Conservation (phyloP, 35 echinoderm and acorn worm genomes). For the Stichopus chloronotus region DNA sequence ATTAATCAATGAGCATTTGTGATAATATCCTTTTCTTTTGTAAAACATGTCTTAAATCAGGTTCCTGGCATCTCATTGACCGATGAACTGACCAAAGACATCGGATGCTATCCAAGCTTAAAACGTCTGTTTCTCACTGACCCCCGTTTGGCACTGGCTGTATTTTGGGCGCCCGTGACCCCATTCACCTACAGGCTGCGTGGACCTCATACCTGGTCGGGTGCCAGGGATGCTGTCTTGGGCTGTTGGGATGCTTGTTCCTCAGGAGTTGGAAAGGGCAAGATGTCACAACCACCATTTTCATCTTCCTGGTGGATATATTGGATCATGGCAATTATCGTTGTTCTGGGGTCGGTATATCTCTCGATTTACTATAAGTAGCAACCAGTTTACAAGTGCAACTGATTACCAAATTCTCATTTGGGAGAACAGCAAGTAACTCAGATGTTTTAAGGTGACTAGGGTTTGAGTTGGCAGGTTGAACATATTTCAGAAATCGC, state of each 20-base stretch:
- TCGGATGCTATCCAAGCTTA: constrained; percentile 26
- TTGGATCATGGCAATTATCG: not conserved
- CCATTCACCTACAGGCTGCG: not conserved
- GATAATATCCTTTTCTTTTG: no score
- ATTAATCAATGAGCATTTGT: no score
- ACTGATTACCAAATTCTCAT: no score
- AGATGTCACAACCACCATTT: not conserved
- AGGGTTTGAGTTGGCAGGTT: no score
- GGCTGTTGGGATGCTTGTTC: not conserved
- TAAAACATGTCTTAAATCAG: not conserved
- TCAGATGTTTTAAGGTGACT: no score
- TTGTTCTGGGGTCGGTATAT: not conserved
- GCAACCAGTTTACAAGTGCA: no score
- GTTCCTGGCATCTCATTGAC: not conserved
- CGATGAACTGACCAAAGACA: not conserved
- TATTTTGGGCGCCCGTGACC: not conserved
- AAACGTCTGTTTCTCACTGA: not conserved
- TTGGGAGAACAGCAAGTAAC: no score
- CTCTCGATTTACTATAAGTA: no score
- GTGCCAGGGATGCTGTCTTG: constrained; percentile 19
- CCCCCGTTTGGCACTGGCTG: not conserved
- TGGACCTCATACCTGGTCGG: constrained; percentile 9
- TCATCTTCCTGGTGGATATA: not conserved
- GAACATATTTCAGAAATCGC: no score
- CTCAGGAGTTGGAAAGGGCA: not conserved